Evolutionary conservation across 1,140 invertebrate species (phyloP), one percentile per base, ranked within the genome.

Genomic region (Tetramorium parvispinum): DNA sequence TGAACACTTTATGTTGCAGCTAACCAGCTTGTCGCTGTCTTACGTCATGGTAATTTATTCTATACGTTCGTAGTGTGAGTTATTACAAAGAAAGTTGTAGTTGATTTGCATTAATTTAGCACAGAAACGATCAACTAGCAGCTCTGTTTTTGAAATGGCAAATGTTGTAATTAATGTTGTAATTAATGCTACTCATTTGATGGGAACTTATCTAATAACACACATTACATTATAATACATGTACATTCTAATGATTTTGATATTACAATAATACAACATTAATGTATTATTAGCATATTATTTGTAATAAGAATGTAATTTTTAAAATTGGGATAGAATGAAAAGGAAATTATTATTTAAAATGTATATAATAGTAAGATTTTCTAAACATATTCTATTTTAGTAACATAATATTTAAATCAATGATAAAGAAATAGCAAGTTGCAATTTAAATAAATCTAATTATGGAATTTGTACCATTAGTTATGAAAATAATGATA

Each of bases 31-130:
- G 55, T 77, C 32, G 6, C 32, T 37, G 27, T 83, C 82, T 61
- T 77, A 85, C n/a, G 63, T 85, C 32, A 76, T 71, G 37, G 24
- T 76, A 85, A 49, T 65, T 46, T 85, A 75, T 61, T 46, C 71
- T 37, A 18, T 53, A 10, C 70, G 16, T 77, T 61, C 37, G 21
- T 61, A 27, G 37, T 61, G 73, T 61, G 21, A 7, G 32, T 21
- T 24, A 13, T 27, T 57, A 37, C n/a, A 77, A 77, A 75, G 71
- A 75, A 75, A 77, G 37, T 77, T 77, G 8, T n/a, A 77, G 16
- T 10, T 61, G 24, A 46, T 77, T 77, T 76, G 53, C 73, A 77
- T 77, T 21, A 75, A 55, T 75, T 77, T 77, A 61, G 43, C 55
- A 16, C 16, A 16, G 0, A 70, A 8, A 24, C 46, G 51, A 59